Conservation (phyloP, 35 echinoderm and acorn worm genomes). For the Patiria miniata region DNA sequence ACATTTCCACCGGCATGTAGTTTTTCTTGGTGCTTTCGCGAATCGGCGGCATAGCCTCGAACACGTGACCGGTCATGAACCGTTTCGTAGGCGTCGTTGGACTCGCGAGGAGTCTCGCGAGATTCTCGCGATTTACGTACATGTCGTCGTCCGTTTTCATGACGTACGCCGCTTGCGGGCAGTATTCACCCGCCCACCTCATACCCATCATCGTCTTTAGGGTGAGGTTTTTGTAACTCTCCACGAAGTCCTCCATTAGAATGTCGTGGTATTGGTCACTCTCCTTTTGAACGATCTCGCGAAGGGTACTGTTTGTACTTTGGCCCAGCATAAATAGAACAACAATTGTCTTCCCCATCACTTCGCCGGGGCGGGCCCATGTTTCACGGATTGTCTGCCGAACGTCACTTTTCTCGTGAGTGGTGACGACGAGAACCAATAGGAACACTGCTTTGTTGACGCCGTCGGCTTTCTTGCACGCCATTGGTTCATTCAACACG, state of each 20-base stretch:
- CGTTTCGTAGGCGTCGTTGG: constrained; percentile 1
- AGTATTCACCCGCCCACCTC: constrained; percentile 76
- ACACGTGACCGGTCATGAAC: constrained; percentile 49
- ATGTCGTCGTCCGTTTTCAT: constrained; percentile 96
- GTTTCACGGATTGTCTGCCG: constrained; percentile 79
- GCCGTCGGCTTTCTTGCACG: constrained; percentile 61
- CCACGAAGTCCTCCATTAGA: constrained; percentile 77
- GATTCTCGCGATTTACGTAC: constrained; percentile 53
- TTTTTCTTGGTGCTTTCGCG: constrained; percentile 62
- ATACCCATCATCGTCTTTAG: constrained; percentile 88
- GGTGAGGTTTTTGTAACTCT: constrained; percentile 82
- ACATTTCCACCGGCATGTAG: constrained; percentile 55
- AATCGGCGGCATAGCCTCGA: constrained; percentile 20
- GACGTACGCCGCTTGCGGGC: constrained; percentile 67
- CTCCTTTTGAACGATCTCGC: constrained; percentile 14
- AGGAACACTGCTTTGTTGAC: constrained; percentile 49
- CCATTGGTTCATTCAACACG: constrained; percentile 62
- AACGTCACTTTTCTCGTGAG: constrained; percentile 93
- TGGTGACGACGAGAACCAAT: constrained; percentile 53
- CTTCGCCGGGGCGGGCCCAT: constrained; percentile 68
- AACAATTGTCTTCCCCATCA: constrained; percentile 61
- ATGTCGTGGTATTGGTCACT: constrained; percentile 65
- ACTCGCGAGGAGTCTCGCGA: constrained; percentile 31
- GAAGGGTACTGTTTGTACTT: constrained; percentile 30
- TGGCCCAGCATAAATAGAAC: constrained; percentile 86